Conservation (phyloP, 2,888 invertebrate genomes). For the Phrixothrix hirtus region DNA sequence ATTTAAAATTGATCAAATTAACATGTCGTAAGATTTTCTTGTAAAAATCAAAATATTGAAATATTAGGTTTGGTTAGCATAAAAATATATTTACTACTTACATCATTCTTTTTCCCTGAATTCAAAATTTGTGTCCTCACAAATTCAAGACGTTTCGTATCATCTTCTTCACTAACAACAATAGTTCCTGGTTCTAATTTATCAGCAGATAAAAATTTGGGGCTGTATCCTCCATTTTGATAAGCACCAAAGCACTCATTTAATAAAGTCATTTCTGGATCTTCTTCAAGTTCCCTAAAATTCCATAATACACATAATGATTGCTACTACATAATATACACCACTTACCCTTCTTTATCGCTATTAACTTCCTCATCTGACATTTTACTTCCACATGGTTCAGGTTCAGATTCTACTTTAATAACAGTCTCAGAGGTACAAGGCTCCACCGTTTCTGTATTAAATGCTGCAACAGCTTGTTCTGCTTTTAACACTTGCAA, state of each 20-base stretch:
- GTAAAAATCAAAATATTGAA: too few species aligned
- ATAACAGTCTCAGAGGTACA: conserved; percentile 22
- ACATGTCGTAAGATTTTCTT: too few species aligned
- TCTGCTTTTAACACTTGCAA: conserved; percentile 87
- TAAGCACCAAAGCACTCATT: conserved; percentile 70
- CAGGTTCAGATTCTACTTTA: conserved; percentile 42
- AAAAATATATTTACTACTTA: conserved; percentile 22
- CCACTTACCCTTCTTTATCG: conserved; percentile 49
- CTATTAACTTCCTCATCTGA: conserved; percentile 49
- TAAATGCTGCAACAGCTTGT: conserved; percentile 63
- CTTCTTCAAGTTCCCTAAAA: conserved; percentile 42
- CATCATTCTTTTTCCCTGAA: conserved; percentile 62
- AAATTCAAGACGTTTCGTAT: conserved; percentile 73
- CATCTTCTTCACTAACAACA: conserved; percentile 75
- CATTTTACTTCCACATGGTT: conserved; percentile 39
- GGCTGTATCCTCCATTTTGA: conserved; percentile 83
- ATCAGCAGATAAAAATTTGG: conserved; percentile 64
- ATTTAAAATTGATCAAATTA: too few species aligned
- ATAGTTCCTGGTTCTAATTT: conserved; percentile 77
- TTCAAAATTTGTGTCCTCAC: conserved; percentile 70
- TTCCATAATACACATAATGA: not conserved
- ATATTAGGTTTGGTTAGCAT: too few species aligned
- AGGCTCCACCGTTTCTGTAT: conserved; percentile 21
- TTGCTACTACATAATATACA: too few species aligned
- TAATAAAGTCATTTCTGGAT: conserved; percentile 59